Conservation (phyloP, 1,140 invertebrate species). For the Brachionus koreanus region DNA sequence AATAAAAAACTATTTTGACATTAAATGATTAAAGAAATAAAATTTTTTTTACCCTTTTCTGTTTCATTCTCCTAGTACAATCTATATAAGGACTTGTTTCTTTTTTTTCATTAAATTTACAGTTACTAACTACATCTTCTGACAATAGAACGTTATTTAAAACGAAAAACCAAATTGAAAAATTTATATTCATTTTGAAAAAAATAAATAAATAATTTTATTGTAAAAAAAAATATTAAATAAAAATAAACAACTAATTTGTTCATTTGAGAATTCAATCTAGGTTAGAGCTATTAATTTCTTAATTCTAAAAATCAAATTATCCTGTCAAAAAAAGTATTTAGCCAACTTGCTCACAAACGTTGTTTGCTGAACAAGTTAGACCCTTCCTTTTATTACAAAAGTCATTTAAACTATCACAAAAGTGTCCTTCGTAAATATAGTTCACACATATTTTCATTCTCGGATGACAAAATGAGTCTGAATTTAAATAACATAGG, state of each 20-base stretch:
- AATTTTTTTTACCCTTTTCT: no score
- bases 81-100: no score
- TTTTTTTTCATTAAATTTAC: no score
- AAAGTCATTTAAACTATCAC: not conserved
- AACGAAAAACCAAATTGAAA: not conserved
- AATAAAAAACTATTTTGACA: no score
- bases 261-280: not conserved
- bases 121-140: not conserved
- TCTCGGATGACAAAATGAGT: constrained; percentile 8
- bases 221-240: not conserved
- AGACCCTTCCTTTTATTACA: not conserved
- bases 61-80: no score
- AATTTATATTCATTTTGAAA: not conserved
- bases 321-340: not conserved
- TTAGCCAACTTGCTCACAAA: not conserved
- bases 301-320: not conserved
- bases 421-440: not conserved
- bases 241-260: not conserved
- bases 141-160: not conserved
- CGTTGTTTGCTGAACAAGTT: not conserved
- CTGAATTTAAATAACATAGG: not conserved
- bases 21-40: no score
- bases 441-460: not conserved
- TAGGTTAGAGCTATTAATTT: not conserved
- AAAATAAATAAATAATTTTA: not conserved